Evolutionary conservation across 2,888 invertebrate species (phyloP).

Genomic region (Drosophila birchii): DNA sequence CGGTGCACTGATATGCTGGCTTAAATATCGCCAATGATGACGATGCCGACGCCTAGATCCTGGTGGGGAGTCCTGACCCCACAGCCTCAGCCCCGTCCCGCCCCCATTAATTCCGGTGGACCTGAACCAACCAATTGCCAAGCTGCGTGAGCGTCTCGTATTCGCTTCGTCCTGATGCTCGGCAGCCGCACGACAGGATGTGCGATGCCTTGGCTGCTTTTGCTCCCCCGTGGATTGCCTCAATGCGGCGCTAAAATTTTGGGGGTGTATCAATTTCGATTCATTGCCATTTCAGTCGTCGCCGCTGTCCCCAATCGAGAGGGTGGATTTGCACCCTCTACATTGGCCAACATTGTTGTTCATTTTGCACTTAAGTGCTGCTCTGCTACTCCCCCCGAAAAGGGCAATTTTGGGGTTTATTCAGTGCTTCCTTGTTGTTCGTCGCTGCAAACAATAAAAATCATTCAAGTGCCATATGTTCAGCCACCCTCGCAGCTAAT

Average conservation of each 20-base stretch:
- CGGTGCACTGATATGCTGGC: constrained; percentile 47
- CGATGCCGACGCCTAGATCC: constrained; percentile 58
- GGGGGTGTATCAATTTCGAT: constrained; percentile 82
- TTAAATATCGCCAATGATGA: constrained; percentile 68
- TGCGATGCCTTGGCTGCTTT: constrained; percentile 34
- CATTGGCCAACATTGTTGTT: constrained; percentile 60
- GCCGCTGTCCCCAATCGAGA: constrained; percentile 55
- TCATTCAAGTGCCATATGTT: constrained; percentile 71
- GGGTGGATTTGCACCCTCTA: constrained; percentile 67
- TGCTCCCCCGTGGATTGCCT: constrained; percentile 71
- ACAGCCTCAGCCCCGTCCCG: constrained; percentile 8
- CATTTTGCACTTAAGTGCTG: constrained; percentile 75
- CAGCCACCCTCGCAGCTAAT: constrained; percentile 52
- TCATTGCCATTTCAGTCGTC: constrained; percentile 66
- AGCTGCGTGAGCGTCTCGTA: constrained; percentile 31
- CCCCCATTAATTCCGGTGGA: constrained; percentile 10
- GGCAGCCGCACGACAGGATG: constrained; percentile 50
- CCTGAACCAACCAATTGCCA: constrained; percentile 47
- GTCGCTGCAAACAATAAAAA: constrained; percentile 71
- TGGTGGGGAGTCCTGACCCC: constrained; percentile 64
- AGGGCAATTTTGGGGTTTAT: constrained; percentile 63
- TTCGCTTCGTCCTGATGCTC: constrained; percentile 46
- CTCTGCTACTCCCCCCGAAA: constrained; percentile 46
- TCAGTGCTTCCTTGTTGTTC: constrained; percentile 36
- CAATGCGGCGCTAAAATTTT: constrained; percentile 75